Conservation (phyloP, 2,797 vertebrate genomes). For the Crypturellus tataupa region DNA sequence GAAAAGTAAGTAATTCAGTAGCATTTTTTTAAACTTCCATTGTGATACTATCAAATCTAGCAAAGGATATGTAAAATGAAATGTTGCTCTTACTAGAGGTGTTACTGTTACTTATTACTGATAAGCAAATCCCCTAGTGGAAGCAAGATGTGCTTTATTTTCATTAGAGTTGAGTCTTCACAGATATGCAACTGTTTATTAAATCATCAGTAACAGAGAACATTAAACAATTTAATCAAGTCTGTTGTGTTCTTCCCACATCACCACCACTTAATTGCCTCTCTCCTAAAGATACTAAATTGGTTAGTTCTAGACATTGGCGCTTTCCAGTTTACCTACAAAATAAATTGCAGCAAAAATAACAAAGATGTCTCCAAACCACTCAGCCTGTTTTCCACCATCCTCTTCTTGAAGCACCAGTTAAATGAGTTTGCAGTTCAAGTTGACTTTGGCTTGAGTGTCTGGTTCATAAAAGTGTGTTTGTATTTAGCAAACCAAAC, state of each 20-base stretch:
- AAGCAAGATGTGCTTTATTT: neutral
- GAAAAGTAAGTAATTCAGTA: slow-evolving; percentile 84
- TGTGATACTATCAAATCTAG: neutral
- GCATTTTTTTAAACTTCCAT: neutral
- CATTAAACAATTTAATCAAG: too few relatives aligned
- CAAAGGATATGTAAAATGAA: neutral
- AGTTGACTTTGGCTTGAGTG: neutral
- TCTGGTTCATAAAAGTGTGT: neutral
- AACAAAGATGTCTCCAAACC: neutral
- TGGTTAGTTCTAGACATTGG: neutral
- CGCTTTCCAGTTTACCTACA: neutral
- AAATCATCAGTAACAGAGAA: neutral
- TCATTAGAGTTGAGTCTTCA: neutral
- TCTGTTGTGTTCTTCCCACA: too few relatives aligned
- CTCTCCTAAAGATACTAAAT: neutral
- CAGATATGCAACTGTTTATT: neutral
- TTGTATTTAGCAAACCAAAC: neutral
- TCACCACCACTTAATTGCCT: neutral
- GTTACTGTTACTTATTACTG: neutral
- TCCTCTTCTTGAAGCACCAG: neutral
- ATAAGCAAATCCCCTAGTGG: neutral
- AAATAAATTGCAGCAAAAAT: neutral
- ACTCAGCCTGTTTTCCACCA: neutral
- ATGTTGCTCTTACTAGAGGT: neutral
- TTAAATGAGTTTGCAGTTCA: neutral